Evolutionary conservation across 1,140 invertebrate species (phyloP).

Genomic region (Holotrichia oblita): DNA sequence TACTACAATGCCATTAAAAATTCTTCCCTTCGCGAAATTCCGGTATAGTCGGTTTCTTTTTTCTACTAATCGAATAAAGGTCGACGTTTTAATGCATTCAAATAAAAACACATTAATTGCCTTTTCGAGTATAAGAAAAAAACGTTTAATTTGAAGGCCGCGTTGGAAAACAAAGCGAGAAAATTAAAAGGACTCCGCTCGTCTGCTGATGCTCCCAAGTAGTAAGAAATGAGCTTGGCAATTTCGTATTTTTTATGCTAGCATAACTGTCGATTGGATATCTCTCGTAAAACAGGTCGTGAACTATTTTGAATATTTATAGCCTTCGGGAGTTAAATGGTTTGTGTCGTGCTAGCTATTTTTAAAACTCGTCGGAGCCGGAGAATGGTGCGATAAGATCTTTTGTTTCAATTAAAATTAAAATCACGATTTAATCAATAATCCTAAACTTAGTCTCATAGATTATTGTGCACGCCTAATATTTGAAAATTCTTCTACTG

Average conservation of each 20-base stretch:
- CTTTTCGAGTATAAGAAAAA: neutral
- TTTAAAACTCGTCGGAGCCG: no score
- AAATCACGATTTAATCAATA: no score
- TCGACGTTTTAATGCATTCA: neutral
- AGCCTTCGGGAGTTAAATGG: no score
- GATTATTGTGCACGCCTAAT: no score
- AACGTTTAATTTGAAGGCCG: conserved; percentile 6
- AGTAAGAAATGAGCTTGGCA: neutral
- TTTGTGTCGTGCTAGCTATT: no score
- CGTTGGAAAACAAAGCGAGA: neutral
- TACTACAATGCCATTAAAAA: neutral
- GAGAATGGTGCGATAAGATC: no score
- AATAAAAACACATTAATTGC: neutral
- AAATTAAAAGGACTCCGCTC: neutral
- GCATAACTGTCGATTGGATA: neutral
- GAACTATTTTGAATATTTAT: neutral
- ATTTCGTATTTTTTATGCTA: neutral
- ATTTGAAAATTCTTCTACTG: no score
- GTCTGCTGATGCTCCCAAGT: neutral
- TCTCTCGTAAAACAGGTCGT: neutral
- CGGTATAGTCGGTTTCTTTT: neutral
- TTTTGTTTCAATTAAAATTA: no score
- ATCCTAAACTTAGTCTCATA: no score
- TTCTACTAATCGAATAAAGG: neutral
- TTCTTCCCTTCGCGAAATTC: neutral